Evolutionary conservation across 1,140 invertebrate genomes (phyloP), one percentile per base, ranked within the genome.

Genomic region (Hyphantria cunea): DNA sequence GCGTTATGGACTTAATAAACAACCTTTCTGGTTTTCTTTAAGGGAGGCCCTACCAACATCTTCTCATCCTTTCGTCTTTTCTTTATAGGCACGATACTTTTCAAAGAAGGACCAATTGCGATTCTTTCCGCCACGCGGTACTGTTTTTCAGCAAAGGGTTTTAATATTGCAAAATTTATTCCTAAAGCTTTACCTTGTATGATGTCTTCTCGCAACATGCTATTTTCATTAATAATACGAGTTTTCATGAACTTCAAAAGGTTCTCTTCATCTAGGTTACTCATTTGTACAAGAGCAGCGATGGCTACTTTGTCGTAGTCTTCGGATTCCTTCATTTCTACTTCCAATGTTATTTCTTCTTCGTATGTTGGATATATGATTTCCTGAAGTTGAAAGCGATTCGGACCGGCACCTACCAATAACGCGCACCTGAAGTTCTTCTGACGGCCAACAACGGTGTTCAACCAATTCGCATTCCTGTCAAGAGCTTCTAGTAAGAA

Each of bases 291-390:
- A 12, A 87, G 51, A 32, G 80, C 84, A 0, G 80, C 82, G 9
- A 89, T 74, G 4, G 84, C 84, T 39, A 87, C 66, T 72, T 89
- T 89, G 50, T 89, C 86, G 64, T 84, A 67, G 66, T 89, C 86
- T 59, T 87, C 86, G 0, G 82, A 84, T 9, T 87, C 81, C 55
- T 70, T 79, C 0, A 78, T 53, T 56, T 87, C 84, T 0, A 89
- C 83, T 76, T 87, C 79, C 0, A 89, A 55, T 56, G 77, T 80
- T 3, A 85, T 59, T 54, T 78, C 68, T 17, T 74, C 52, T 7
- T 78, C 73, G 42, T 55, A 56, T 12, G 66, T 67, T 6, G 86
- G 86, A 50, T 89, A 89, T 17, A 89, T 85, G 15, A 81, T 76
- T 70, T 87, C 74, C 64, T 82, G 80, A 0, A 87, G 58, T 55